phyloP scores from a whole-genome alignment of 1,140 invertebrate species.

The Drosophila bocki region DNA sequence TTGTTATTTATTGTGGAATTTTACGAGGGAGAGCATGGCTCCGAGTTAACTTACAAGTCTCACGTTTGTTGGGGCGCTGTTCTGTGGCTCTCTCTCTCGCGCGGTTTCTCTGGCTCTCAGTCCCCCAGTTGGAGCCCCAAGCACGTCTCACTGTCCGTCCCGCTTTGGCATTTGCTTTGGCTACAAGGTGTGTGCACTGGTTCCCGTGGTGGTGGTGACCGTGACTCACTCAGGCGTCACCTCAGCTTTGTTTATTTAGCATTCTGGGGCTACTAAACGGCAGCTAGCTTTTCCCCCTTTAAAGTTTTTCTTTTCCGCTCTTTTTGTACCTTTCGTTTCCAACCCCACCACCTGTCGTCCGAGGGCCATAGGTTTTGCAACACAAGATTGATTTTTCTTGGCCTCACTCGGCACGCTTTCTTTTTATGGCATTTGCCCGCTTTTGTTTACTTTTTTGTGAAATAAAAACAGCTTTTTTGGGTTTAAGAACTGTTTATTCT shows the following conservation, averaged over 20 bases:
- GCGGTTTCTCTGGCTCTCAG: conserved; percentile 7
- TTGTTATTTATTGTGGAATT: conserved; percentile 14
- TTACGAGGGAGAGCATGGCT: conserved; percentile 38
- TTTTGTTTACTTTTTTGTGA: conserved; percentile 5
- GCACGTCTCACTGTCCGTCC: conserved; percentile 20
- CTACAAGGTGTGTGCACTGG: conserved; percentile 5
- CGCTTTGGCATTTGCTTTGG: conserved; percentile 24
- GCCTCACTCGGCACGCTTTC: neutral
- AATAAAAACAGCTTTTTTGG: neutral
- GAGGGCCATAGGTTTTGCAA: conserved; percentile 8
- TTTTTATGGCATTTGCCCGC: neutral
- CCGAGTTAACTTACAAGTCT: conserved; percentile 7
- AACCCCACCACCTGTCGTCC: conserved; percentile 11
- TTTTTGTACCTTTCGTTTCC: neutral
- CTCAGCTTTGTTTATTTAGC: conserved; percentile 62
- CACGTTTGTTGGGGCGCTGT: conserved; percentile 55
- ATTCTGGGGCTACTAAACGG: conserved; percentile 26
- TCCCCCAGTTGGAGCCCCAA: conserved; percentile 8
- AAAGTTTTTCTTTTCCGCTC: conserved; percentile 9
- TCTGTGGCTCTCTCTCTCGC: conserved; percentile 19
- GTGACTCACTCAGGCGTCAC: conserved; percentile 81
- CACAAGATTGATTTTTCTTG: conserved; percentile 32
- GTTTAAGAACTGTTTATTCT: neutral
- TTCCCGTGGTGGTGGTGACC: conserved; percentile 47
- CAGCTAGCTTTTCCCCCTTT: conserved; percentile 19